Evolutionary conservation across 1,140 invertebrate genomes (phyloP), one percentile per base, ranked within the genome.

Genomic region (Drosophila carrolli): DNA sequence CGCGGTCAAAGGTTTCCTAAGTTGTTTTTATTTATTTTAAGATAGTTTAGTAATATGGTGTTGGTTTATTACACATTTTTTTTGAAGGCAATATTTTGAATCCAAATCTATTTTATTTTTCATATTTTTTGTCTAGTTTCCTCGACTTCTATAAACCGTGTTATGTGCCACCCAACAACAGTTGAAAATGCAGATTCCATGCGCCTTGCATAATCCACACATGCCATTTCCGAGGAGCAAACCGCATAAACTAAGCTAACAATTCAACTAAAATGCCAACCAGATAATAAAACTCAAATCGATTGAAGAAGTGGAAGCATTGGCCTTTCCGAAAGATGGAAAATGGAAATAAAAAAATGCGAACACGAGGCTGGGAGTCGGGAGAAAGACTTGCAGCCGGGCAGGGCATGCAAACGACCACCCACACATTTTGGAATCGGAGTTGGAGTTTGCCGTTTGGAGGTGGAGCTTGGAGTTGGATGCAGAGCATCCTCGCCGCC

Each of bases 201-300:
- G n/a, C n/a, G 11, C 37, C 76, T 80, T 84, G 76, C 81, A 84
- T 72, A 84, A 83, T 75, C 59, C 55, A 59, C 44, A 71, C 68
- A 71, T 71, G 68, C 66, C 53, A 71, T 48, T 71, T 46, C 40
- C 41, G 27, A 37, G 51, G 38, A 74, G 58, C 23, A 5, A 48
- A 23, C 47, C 55, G 66, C 79, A 79, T 86, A 86, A 88, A 88
- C 75, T 70, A 72, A 88, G 75, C 71, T 79, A 83, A 81, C 79
- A 88, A 88, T 88, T 88, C 79, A 88, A 88, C 84, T 88, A 80
- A 88, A 88, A 88, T 88, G 83, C 83, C 83, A 88, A 78, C 84
- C 78, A 89, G 83, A 88, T 89, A 88, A 89, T 89, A 83, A 85
- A 85, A 78, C 67, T 75, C 71, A 86, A 86, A 86, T 82, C 78